Base-by-base conservation (phyloP, 2,797 vertebrate genomes). In the Chelidonichthys spinosus region DNA sequence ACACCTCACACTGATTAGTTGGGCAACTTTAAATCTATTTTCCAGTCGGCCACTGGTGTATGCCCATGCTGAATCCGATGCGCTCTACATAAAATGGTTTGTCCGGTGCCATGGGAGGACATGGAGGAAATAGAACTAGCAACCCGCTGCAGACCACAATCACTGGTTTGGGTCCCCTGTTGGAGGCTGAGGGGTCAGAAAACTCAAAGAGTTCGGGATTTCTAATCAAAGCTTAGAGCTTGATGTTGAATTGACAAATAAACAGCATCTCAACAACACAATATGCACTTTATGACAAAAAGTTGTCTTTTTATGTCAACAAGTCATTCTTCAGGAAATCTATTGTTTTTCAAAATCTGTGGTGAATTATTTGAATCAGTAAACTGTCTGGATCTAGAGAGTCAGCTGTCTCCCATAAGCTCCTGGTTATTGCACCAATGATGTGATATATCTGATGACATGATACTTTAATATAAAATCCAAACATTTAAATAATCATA, bases 11-110 rank as follows among this genome's bases (percentile, higher is more conserved):
- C 35, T 71, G 49, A 76, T 72, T 83, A 76, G 82, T 39, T 74
- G 61, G 53, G 18, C 39, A 63, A 84, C 44, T 72, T 79, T 60
- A 42, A 69, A 87, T 75, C 58, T n/a, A 72, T 82, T 67, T 79
- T 74, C 64, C 66, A 80, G 72, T 43, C 59, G 11, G 15, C 49
- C 32, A 61, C 56, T 75, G 73, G 63, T 77, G 6, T 62, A 11
- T 15, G 8, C 8, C 42, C 9, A 11, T 56, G 63, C 37, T 69
- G 63, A 79, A 60, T 69, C 8, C 1, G 8, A 10, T 33, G 54
- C 66, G 72, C 49, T 74, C 49, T 58, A 62, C 71, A 83, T 79
- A 71, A 79, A 78, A 81, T 63, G 58, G 42, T 65, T 72, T 55
- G 52, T 39, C 67, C 52, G 18, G 7, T 43, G 44, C 76, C 62